A percentile compares a stretch with the other conserved stretches of the same genome.
Conservation (phyloP, 2,888 invertebrate species). For the Patella ulyssiponensis region DNA sequence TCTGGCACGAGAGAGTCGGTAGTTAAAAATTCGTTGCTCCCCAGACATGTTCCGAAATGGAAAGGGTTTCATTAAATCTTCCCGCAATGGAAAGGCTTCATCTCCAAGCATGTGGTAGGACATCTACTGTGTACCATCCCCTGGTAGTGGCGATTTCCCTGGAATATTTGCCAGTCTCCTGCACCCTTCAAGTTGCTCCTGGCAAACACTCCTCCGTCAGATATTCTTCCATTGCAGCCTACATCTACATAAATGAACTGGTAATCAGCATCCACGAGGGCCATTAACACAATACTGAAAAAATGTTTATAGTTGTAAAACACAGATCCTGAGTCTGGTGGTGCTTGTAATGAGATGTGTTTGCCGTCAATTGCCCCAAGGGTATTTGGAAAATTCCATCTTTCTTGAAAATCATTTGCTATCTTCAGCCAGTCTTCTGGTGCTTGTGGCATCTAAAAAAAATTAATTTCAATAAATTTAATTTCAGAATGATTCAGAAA, state of each 20-base stretch:
- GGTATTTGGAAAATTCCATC: background rate
- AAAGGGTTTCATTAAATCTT: no score
- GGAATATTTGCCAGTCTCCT: background rate
- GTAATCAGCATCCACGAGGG: background rate
- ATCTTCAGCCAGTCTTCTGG: background rate
- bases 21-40: no score
- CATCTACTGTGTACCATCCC: no score
- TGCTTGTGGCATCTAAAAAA: no score
- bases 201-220: background rate
- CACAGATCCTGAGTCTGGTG: background rate
- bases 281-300: background rate
- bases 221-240: background rate
- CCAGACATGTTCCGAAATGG: no score
- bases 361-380: constrained; percentile 1
- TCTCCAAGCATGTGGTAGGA: no score
- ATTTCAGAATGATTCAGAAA: no score
- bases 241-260: constrained; percentile 1
- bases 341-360: background rate
- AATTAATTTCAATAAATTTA: no score
- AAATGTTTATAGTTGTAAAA: constrained; percentile 5
- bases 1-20: no score
- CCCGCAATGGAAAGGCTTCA: no score
- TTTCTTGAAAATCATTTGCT: background rate
- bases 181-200: background rate
- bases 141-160: no score